phyloP scores from a whole-genome alignment of 2,113 vertebrate species.

The Cercocebus atys region DNA sequence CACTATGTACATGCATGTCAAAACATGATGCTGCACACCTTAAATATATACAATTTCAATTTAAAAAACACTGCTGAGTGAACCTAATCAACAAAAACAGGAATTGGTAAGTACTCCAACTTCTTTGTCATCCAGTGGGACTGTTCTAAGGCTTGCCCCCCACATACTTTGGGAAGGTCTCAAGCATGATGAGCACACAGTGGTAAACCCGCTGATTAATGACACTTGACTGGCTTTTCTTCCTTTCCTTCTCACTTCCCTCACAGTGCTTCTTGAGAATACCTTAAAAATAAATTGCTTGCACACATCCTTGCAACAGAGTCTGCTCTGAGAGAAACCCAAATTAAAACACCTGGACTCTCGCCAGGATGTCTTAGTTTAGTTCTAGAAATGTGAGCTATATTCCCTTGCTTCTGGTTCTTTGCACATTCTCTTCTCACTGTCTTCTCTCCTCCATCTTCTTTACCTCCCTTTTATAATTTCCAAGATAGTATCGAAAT shows the following conservation, averaged over 20 bases:
- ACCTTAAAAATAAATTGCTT: conserved; percentile 23
- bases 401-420: neutral
- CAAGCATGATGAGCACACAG: neutral
- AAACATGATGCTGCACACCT: neutral
- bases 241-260: neutral
- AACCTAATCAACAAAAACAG: neutral
- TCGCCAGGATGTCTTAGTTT: neutral
- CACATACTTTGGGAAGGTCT: neutral
- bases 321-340: neutral
- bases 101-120: neutral
- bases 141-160: neutral
- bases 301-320: neutral
- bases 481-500: neutral
- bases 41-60: neutral
- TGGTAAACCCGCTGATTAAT: neutral
- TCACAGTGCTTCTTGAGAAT: neutral
- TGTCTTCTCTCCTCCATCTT: neutral
- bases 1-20: neutral
- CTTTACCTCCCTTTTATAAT: neutral
- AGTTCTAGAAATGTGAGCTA: neutral
- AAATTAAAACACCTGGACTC: neutral
- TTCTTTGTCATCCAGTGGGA: neutral
- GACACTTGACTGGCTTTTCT: neutral
- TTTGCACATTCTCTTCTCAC: neutral
- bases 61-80: neutral